phyloP scores from a whole-genome alignment of 2,797 vertebrate genomes.

The Amblyopsis hoosieri region DNA sequence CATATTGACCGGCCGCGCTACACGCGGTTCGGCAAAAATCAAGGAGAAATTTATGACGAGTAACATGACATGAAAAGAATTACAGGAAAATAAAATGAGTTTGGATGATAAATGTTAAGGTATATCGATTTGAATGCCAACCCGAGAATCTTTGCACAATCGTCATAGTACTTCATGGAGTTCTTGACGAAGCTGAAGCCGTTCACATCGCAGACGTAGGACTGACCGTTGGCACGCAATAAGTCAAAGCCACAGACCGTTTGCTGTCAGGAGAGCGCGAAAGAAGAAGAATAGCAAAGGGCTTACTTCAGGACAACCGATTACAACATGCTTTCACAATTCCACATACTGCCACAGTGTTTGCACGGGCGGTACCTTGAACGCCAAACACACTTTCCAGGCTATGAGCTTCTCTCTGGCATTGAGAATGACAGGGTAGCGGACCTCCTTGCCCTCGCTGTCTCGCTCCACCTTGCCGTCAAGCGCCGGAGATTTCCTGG shows the following conservation, averaged over 20 bases:
- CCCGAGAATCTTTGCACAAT: constrained; percentile 91
- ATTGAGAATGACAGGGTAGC: constrained; percentile 89
- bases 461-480: constrained; percentile 90
- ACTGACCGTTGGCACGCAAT: constrained; percentile 88
- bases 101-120: neutral
- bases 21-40: no score
- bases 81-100: no score
- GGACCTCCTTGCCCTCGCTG: constrained; percentile 90
- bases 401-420: constrained; percentile 89
- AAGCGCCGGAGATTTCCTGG: constrained; percentile 87
- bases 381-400: constrained; percentile 91
- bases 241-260: constrained; percentile 91
- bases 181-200: constrained; percentile 94
- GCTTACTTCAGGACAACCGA: neutral
- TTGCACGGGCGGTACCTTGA: constrained; percentile 80
- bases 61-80: no score
- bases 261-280: constrained; percentile 77
- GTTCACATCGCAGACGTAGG: constrained; percentile 90
- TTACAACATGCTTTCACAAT: neutral
- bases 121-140: constrained; percentile 55
- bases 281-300: neutral
- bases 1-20: no score
- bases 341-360: neutral
- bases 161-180: constrained; percentile 92
- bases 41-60: no score